Base-by-base conservation (phyloP, 2,888 invertebrate genomes). In the Acanthosoma haemorrhoidale region DNA sequence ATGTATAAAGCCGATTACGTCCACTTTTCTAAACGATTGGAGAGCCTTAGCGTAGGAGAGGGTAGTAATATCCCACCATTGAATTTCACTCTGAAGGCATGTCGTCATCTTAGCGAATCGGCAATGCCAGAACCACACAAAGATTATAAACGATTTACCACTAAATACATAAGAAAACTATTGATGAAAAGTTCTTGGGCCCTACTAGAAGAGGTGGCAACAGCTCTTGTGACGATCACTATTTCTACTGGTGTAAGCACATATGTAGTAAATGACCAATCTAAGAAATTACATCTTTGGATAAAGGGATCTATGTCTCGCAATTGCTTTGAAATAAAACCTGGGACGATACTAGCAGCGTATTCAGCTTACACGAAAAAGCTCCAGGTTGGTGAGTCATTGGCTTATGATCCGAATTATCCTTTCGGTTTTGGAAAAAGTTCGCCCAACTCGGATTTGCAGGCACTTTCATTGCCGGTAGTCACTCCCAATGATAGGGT, bases 401-500 rank as follows among this genome's bases (percentile, higher is more conserved):
- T 6, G 1, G 13, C 9, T 1, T 1, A 1, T 2, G 60, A 60
- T 18, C 1, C 3, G 13, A 34, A 21, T 18, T 60, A 13, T 36
- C 60, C 60, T 18, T 4, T 34, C 1, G 60, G 60, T 13, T 6
- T 21, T 13, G 60, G 60, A 15, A 60, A 34, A 29, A n/a, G n/a
- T n/a, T n/a, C n/a, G n/a, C n/a, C n/a, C n/a, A 21, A 15, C 18
- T 3, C 18, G 2, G 34, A 16, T 18, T 34, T 15, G 18, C 34
- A 16, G 6, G 60, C 16, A 3, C 32, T 60, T 9, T 68, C 61
- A 8, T 15, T 71, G 34, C 71, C 71, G 6, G 41, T 71, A 32
- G 51, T 71, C 8, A 71, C 71, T 21, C 71, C 71, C 9, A 68
- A 71, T 32, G 68, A 71, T 11, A 39, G 51, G 9, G 68, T 71